phyloP scores from a whole-genome alignment of 2,888 invertebrate genomes.

The Epistrophe eligans region DNA sequence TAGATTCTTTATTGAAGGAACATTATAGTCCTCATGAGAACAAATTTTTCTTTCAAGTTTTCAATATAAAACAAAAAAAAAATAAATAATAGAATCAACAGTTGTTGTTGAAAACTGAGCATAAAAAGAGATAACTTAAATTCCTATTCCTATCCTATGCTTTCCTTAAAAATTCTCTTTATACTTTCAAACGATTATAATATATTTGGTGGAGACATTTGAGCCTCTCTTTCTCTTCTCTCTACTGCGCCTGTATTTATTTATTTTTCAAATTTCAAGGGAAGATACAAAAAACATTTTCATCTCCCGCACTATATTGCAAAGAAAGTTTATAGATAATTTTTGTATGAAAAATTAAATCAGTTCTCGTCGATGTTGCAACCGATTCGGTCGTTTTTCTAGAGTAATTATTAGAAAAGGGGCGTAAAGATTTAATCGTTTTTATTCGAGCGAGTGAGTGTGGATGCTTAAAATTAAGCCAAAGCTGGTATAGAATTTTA shows the following conservation, averaged over 20 bases:
- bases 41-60: background rate
- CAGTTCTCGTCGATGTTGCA: constrained; percentile 74
- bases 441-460: constrained; percentile 25
- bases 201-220: constrained; percentile 17
- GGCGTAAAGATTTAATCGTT: constrained; percentile 14
- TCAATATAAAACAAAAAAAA: background rate
- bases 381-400: constrained; percentile 63
- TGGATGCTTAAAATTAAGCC: background rate
- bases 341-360: constrained; percentile 40
- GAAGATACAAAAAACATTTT: background rate
- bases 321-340: constrained; percentile 40
- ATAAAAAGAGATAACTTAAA: background rate
- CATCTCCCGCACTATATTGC: background rate
- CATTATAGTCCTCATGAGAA: background rate
- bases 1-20: background rate
- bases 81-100: constrained; percentile 25
- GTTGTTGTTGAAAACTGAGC: constrained; percentile 3
- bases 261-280: background rate
- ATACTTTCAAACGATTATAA: background rate
- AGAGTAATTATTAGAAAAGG: background rate
- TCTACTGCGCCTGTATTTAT: constrained; percentile 15
- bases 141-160: background rate
- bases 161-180: background rate
- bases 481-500: background rate
- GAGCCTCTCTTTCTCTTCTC: background rate